Base-by-base conservation (phyloP, 2,113 vertebrate genomes). In the Lota lota region DNA sequence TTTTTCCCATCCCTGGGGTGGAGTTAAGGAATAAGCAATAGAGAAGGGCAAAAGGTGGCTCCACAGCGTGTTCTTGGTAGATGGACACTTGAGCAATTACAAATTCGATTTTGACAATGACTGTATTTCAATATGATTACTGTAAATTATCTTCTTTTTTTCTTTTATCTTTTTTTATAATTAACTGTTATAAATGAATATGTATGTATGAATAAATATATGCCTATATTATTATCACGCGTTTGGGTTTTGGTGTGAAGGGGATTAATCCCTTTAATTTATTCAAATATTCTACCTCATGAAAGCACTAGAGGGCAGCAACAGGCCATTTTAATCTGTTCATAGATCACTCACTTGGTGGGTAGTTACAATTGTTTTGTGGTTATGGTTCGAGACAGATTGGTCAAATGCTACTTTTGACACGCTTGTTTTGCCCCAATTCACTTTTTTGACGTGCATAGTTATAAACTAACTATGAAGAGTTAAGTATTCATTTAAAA, bases 191-290 rank as follows among this genome's bases (percentile, higher is more conserved):
- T 89, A 89, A 91, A 90, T 91, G 81, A 91, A 88, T 85, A 90
- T 88, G 89, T 90, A 88, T 76, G 84, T 91, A 92, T 90, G 85
- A 92, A 92, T 92, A 92, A 92, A 92, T 91, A 92, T 92, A 93
- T 92, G 90, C 89, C 87, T 92, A 92, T 92, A 92, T 93, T 92
- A 91, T 93, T 92, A 92, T 91, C 70, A 82, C 66, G 63, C 70
- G 85, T 59, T 57, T 50, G 19, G 58, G 33, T 53, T 56, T 19
- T 20, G 19, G 16, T 33, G 58, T 51, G 54, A 8, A 59, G 47
- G 22, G 18, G 11, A 15, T 53, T 66, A 12, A 15, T 33, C 20
- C 22, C 24, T 22, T 47, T 11, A 47, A 47, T 47, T 10, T 47
- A 12, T 47, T 47, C 6, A 47, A 12, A 18, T 61, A 12, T 73